Conservation (phyloP, 30 jellyfish, hydroid and myxozoan species). For the Phacellophora camtschatica region DNA sequence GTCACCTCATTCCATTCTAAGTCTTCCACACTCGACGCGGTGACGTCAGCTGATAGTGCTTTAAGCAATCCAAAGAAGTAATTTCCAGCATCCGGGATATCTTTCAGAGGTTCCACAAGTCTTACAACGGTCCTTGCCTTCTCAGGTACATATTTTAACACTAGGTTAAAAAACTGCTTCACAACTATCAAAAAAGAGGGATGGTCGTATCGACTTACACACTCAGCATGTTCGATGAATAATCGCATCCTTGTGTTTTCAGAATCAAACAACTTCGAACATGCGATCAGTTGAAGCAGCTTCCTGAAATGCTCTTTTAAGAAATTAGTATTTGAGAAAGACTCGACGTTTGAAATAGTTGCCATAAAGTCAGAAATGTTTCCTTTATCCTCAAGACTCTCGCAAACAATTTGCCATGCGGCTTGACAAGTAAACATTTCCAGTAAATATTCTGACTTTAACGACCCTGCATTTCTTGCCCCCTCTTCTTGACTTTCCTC, state of each 20-base stretch:
- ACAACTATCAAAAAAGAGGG: neutral
- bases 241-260: neutral
- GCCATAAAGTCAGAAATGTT: neutral
- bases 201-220: neutral
- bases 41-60: neutral
- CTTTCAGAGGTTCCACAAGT: neutral
- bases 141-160: neutral
- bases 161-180: neutral
- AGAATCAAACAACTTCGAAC: neutral
- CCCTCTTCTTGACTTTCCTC: neutral
- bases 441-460: neutral
- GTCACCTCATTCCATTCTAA: slow-evolving; percentile 16
- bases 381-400: neutral
- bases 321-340: neutral
- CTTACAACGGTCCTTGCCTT: slow-evolving; percentile 8
- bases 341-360: neutral
- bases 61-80: neutral
- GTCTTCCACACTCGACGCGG: neutral
- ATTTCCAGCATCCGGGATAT: neutral
- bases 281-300: neutral
- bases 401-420: slow-evolving; percentile 4
- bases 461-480: neutral
- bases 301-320: neutral
- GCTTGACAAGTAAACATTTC: neutral
- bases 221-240: neutral